Evolutionary conservation across 2,797 vertebrate genomes (phyloP), one percentile per base, ranked within the genome.

Genomic region (Gallirallus australis): DNA sequence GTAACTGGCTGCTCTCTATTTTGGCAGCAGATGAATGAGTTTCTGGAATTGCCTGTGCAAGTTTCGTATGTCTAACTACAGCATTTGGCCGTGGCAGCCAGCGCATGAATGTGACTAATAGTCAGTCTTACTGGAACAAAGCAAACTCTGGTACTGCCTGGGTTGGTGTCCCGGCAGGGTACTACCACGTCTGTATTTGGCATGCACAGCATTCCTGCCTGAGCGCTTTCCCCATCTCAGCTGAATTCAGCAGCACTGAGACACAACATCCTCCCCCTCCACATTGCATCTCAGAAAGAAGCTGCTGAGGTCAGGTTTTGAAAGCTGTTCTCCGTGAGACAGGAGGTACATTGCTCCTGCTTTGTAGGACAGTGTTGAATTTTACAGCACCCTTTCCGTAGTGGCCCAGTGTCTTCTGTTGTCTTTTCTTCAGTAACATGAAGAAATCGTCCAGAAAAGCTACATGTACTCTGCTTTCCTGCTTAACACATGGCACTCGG

Each of bases 101-200:
- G 50, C 40, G 11, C 71, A 47, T 71, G 68, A 83, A 82, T 53
- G 83, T 73, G 80, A 86, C 72, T 83, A 89, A 86, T 90, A 93
- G 79, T 71, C 56, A 59, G 90, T 63, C 68, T 82, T 72, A 69
- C 59, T 84, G 87, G 91, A 88, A 82, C 35, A 78, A 86, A 89
- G 52, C 39, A 89, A 85, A 35, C 2, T 37, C 76, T 88, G 73
- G 59, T 78, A 27, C 66, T 57, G 68, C 69, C 57, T 2, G 12
- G 28, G 17, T 57, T 84, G 72, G 37, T 79, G 78, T 88, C 75
- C 52, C 0, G 8, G 63, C 82, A 81, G 63, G 48, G 47, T 69
- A 45, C 87, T 93, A 54, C 31, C 27, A 6, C 8, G 8, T 78
- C 79, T 75, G 75, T 86, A 56, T 96, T 94, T 76, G 72, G 80